Percentiles rank a stretch among this genome's conserved stretches.
These are phyloP conservation scores for Pseudorhombus dupliciocellatus DNA, from an alignment of 2,113 vertebrate genomes.

Conservation along the genomic window DNA sequence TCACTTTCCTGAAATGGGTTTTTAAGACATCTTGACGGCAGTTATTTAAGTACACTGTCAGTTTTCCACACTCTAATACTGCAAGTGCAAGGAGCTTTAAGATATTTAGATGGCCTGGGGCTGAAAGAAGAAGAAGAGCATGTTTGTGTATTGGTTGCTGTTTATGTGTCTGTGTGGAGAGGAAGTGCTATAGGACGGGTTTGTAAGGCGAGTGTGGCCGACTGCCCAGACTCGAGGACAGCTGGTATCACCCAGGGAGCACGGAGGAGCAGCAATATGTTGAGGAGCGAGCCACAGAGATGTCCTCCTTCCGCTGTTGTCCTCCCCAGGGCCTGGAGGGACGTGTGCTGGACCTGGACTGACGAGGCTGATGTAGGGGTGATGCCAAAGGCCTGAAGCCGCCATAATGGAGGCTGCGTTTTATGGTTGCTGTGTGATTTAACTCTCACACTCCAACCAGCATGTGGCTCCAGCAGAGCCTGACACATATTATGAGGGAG, in stretches of 20 bases:
- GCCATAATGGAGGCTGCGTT: constrained; percentile 53
- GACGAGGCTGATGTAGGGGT: constrained; percentile 16
- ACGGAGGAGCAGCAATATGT: constrained; percentile 55
- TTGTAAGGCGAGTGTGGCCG: background rate
- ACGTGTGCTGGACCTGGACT: constrained; percentile 6
- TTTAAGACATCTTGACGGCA: constrained; percentile 21
- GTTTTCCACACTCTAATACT: constrained; percentile 4
- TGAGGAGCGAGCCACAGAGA: constrained; percentile 21
- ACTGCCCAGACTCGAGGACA: constrained; percentile 40
- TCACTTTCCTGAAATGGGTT: constrained; percentile 20
- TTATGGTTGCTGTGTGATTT: constrained; percentile 59
- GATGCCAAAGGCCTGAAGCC: constrained; percentile 24
- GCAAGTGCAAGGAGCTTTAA: background rate
- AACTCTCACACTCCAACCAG: constrained; percentile 55
- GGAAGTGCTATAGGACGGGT: background rate
- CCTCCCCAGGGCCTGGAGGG: constrained; percentile 13
- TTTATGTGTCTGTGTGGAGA: constrained; percentile 10
- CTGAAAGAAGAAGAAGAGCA: background rate
- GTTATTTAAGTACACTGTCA: constrained; percentile 12
- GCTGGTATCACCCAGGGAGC: constrained; percentile 55
- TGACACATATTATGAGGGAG: constrained; percentile 47
- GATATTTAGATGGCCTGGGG: background rate
- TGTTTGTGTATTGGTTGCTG: background rate
- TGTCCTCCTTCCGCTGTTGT: constrained; percentile 16
- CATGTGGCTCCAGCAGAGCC: constrained; percentile 20